Base-by-base conservation (phyloP, 2,113 vertebrate genomes). In the Pollachius pollachius region DNA sequence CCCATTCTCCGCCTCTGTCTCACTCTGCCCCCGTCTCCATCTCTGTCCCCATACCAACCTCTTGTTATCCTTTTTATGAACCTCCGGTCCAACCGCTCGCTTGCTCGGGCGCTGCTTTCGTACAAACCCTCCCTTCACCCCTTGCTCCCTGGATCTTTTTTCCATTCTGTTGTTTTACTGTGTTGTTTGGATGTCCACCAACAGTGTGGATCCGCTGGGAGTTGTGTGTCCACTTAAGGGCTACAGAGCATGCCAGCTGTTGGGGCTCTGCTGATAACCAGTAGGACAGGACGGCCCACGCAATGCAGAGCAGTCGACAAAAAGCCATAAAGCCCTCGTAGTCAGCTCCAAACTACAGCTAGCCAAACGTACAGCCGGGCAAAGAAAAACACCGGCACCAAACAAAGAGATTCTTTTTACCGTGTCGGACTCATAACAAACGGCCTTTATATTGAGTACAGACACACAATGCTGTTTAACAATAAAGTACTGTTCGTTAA, bases 21-120 rank as follows among this genome's bases (percentile, higher is more conserved):
- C 82, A 76, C 75, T 70, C 76, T 75, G 81, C 72, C 80, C 81
- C 83, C 83, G 30, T 76, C 70, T 69, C 63, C 63, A 69, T 73
- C 79, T 12, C 66, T 54, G 68, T 71, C 70, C 25, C 63, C 74
- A 82, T 82, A 77, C 82, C 82, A 78, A 84, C 87, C 41, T 86
- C 65, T 80, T 81, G 78, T 68, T 77, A 72, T 48, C 12, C 41
- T 82, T 74, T 54, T 65, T 70, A 58, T 73, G 81, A 77, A 71
- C 85, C 69, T 54, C 75, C 77, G 64, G 68, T 69, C 72, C 81
- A 82, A 79, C 82, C 12, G 79, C 23, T 21, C 64, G 57, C 67
- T 70, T 73, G 68, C 71, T 60, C 4, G n/a, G 27, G 27, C 27
- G 4, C 27, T 27, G 27, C 27, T 27, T 27, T 5, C 37, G 11